Percentiles rank a stretch among this genome's conserved stretches.
phyloP scores from a whole-genome alignment of 2,113 vertebrate genomes.

The Clarias magur region DNA sequence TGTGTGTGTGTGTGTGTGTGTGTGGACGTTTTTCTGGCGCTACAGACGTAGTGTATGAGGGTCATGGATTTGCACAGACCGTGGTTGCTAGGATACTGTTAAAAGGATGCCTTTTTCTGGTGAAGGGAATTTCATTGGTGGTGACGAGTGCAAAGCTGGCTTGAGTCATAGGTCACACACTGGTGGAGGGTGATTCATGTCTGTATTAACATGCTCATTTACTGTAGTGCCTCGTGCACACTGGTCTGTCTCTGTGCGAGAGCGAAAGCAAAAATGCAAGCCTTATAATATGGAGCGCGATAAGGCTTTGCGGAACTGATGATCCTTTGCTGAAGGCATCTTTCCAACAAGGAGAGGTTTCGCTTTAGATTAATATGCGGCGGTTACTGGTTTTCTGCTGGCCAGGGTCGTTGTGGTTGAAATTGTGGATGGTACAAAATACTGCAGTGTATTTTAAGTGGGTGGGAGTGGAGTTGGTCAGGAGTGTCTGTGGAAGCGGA shows the following conservation, averaged over 20 bases:
- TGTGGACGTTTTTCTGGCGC: conserved; percentile 20
- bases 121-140: conserved; percentile 42
- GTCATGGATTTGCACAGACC: conserved; percentile 57
- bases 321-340: background rate
- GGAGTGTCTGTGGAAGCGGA: background rate
- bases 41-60: conserved; percentile 57
- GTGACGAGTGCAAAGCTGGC: conserved; percentile 24
- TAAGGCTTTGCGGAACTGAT: background rate
- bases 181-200: conserved; percentile 13
- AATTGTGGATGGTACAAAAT: background rate
- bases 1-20: conserved; percentile 31
- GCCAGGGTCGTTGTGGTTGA: background rate
- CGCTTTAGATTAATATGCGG: background rate
- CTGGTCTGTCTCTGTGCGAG: background rate
- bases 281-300: no score
- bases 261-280: background rate
- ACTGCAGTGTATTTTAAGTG: background rate
- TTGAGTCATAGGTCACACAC: conserved; percentile 40
- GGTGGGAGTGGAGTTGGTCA: background rate
- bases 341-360: background rate
- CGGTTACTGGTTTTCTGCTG: background rate
- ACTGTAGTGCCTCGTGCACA: background rate
- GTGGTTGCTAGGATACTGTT: conserved; percentile 66
- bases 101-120: conserved; percentile 53
- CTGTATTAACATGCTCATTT: conserved; percentile 13